Evolutionary conservation across 2,888 invertebrate genomes (phyloP).

Genomic region (Dasysyrphus tricinctus): DNA sequence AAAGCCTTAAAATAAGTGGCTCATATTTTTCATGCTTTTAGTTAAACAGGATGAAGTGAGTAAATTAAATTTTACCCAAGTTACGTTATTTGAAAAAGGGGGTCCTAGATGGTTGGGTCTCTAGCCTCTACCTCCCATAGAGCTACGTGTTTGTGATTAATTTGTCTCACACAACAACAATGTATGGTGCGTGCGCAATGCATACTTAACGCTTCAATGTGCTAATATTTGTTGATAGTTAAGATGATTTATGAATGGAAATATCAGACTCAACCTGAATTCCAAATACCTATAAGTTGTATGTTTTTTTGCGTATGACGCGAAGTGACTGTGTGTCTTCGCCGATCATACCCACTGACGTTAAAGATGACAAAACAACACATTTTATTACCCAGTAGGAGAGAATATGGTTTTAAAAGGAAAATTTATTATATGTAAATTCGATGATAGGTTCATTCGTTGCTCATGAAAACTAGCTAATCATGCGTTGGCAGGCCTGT

Average conservation of each 20-base stretch:
- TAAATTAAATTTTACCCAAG: no score
- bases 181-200: background rate
- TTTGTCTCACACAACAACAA: slow-evolving; percentile 19
- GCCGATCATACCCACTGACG: slow-evolving; percentile 22
- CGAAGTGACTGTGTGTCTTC: background rate
- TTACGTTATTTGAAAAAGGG: no score
- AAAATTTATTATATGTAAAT: no score
- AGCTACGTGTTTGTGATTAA: background rate
- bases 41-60: no score
- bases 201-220: background rate
- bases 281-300: slow-evolving; percentile 18
- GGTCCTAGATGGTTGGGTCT: background rate
- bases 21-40: no score
- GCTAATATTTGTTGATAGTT: slow-evolving; percentile 8
- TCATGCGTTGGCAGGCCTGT: no score
- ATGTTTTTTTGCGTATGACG: slow-evolving; percentile 4
- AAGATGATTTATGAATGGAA: slow-evolving; percentile 50
- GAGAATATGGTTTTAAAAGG: no score
- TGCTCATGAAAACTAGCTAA: no score
- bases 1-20: no score
- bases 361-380: slow-evolving; percentile 40
- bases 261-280: slow-evolving; percentile 48
- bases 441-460: no score
- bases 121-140: background rate
- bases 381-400: background rate